Percentiles rank a stretch among this genome's conserved stretches.
Evolutionary conservation across 2,888 invertebrate genomes (phyloP).

Genomic region (Polydrusus cervinus): DNA sequence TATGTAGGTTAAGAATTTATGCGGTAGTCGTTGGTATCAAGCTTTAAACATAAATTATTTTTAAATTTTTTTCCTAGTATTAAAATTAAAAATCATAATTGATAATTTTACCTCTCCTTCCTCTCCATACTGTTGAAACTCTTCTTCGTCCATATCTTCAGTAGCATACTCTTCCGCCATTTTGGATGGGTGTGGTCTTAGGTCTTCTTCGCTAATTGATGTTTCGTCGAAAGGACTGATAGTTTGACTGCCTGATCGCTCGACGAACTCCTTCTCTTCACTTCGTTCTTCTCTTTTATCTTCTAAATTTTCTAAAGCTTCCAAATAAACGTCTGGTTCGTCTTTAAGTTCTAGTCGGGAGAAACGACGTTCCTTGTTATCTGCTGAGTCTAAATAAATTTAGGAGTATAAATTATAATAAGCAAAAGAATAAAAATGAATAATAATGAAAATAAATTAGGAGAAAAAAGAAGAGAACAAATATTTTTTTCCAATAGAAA

Average conservation of each 20-base stretch:
- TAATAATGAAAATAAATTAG: too few relatives aligned
- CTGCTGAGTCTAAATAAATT: not conserved
- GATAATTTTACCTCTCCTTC: slow-evolving; percentile 28
- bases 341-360: not conserved
- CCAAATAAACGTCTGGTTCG: not conserved
- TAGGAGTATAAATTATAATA: too few relatives aligned
- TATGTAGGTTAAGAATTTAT: too few relatives aligned
- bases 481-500: too few relatives aligned
- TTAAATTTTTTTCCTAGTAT: too few relatives aligned
- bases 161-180: slow-evolving; percentile 52
- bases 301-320: not conserved
- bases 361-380: not conserved
- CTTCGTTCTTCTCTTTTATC: not conserved
- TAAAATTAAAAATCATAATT: too few relatives aligned
- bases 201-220: slow-evolving; percentile 15
- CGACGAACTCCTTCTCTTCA: not conserved
- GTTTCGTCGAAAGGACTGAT: slow-evolving; percentile 16
- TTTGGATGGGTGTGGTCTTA: slow-evolving; percentile 42
- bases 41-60: too few relatives aligned
- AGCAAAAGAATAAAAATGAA: too few relatives aligned
- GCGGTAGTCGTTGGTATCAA: too few relatives aligned
- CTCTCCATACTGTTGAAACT: slow-evolving; percentile 49
- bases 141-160: slow-evolving; percentile 52
- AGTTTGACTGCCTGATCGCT: too few relatives aligned
- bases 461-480: too few relatives aligned